Conservation (phyloP, 1,140 invertebrate species). For the Amyelois transitella region DNA sequence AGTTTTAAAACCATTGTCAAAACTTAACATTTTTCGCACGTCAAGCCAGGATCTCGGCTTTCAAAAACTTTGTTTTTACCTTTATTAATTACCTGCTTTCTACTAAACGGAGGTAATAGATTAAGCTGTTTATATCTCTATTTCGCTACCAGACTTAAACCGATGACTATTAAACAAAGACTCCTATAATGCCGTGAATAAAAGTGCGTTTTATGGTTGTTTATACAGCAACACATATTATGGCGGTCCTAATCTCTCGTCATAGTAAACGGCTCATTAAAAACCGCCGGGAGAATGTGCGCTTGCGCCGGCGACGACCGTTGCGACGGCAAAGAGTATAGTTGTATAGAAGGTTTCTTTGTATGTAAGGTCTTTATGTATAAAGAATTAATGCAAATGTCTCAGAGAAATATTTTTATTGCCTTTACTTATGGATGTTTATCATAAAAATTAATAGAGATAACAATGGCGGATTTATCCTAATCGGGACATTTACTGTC, state of each 20-base stretch:
- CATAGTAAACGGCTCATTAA: slow-evolving; percentile 60
- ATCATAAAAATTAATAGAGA: not conserved
- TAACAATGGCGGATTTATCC: not conserved
- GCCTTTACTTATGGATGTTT: too few species aligned
- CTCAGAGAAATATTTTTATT: not conserved
- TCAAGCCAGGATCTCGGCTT: too few species aligned
- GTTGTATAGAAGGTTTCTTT: not conserved
- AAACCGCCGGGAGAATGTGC: slow-evolving; percentile 41
- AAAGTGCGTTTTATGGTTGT: slow-evolving; percentile 29
- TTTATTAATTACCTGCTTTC: too few species aligned
- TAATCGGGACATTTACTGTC: not conserved
- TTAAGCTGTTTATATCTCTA: not conserved
- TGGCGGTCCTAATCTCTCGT: slow-evolving; percentile 40
- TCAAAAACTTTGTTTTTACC: too few species aligned
- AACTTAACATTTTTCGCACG: too few species aligned
- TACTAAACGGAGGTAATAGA: too few species aligned
- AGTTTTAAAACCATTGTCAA: too few species aligned
- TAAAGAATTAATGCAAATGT: not conserved
- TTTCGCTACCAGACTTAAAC: not conserved
- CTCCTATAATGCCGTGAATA: not conserved
- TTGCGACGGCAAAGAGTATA: slow-evolving; percentile 20
- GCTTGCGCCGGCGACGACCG: slow-evolving; percentile 23
- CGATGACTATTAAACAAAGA: not conserved
- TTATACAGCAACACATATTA: slow-evolving; percentile 31
- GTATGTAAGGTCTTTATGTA: too few species aligned